Evolutionary conservation across 1,140 invertebrate genomes (phyloP).

Genomic region (Drosophila obscura): DNA sequence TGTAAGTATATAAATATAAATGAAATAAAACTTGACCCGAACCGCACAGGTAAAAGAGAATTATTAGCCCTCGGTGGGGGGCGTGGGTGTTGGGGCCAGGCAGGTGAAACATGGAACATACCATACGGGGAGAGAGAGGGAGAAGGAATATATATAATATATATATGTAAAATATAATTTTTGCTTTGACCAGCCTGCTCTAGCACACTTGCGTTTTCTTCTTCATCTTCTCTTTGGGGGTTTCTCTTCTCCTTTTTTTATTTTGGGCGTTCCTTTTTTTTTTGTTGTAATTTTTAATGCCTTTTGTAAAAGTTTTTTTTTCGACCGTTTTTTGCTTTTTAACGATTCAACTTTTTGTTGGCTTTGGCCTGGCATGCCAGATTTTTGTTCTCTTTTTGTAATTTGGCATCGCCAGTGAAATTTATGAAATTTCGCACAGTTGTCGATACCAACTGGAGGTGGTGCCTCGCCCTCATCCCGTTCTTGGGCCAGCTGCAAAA

Average conservation of each 20-base stretch:
- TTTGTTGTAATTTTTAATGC: constrained; percentile 67
- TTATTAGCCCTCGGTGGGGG: constrained; percentile 13
- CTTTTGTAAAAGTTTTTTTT: constrained; percentile 60
- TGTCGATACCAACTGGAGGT: constrained; percentile 31
- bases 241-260: constrained; percentile 2
- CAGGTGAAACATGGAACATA: not conserved
- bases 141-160: not conserved
- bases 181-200: constrained; percentile 28
- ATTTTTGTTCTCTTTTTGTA: constrained; percentile 58
- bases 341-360: constrained; percentile 71
- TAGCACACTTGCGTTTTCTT: constrained; percentile 24
- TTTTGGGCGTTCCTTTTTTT: constrained; percentile 8
- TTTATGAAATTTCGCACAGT: constrained; percentile 68
- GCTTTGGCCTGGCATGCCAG: constrained; percentile 34
- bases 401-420: constrained; percentile 53
- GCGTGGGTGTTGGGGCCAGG: no score
- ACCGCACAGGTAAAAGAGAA: constrained; percentile 41
- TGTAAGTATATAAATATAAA: constrained; percentile 2
- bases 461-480: not conserved
- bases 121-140: no score
- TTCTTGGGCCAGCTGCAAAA: not conserved
- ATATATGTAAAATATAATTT: not conserved
- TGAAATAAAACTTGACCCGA: constrained; percentile 25
- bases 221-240: not conserved
- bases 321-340: constrained; percentile 45